Percentiles rank a stretch among this genome's conserved stretches.
phyloP scores from a whole-genome alignment of 2,113 vertebrate species.

The Gymnogyps californianus region DNA sequence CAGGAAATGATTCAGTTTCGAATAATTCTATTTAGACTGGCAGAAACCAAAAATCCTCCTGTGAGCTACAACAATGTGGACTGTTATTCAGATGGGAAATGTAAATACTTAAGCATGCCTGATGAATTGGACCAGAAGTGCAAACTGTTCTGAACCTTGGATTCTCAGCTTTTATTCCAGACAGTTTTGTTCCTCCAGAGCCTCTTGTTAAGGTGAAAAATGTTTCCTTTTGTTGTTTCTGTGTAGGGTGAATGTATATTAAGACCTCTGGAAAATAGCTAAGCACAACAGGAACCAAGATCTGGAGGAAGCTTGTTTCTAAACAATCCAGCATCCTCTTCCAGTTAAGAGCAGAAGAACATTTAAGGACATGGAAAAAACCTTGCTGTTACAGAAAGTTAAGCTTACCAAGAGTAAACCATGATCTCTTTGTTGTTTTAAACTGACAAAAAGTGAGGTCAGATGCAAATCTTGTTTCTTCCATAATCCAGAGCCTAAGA shows the following conservation, averaged over 20 bases:
- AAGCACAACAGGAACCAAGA: constrained; percentile 34
- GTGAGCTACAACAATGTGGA: constrained; percentile 52
- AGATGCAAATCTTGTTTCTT: constrained; percentile 48
- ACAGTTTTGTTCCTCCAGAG: constrained; percentile 22
- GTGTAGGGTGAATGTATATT: not conserved
- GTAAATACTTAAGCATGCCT: constrained; percentile 44
- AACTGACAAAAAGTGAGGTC: constrained; percentile 49
- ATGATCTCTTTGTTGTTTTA: constrained; percentile 60
- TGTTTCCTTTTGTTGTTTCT: constrained; percentile 47
- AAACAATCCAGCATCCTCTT: constrained; percentile 50
- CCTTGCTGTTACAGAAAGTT: constrained; percentile 22
- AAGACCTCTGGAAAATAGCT: constrained; percentile 25
- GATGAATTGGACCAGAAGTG: constrained; percentile 28
- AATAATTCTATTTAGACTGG: constrained; percentile 66
- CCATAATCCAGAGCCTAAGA: constrained; percentile 32
- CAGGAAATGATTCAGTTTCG: constrained; percentile 72
- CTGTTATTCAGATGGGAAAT: constrained; percentile 41
- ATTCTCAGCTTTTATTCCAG: not conserved
- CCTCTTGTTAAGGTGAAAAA: constrained; percentile 44
- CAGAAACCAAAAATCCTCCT: constrained; percentile 59
- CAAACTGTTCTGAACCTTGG: not conserved
- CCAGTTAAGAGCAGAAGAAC: constrained; percentile 33
- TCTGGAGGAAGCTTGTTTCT: constrained; percentile 26
- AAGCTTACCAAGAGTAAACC: constrained; percentile 23
- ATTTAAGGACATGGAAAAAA: constrained; percentile 2